Percentiles rank a stretch among this genome's conserved stretches.
Conservation (phyloP, 2,113 vertebrate species). For the Gobio gobio region DNA sequence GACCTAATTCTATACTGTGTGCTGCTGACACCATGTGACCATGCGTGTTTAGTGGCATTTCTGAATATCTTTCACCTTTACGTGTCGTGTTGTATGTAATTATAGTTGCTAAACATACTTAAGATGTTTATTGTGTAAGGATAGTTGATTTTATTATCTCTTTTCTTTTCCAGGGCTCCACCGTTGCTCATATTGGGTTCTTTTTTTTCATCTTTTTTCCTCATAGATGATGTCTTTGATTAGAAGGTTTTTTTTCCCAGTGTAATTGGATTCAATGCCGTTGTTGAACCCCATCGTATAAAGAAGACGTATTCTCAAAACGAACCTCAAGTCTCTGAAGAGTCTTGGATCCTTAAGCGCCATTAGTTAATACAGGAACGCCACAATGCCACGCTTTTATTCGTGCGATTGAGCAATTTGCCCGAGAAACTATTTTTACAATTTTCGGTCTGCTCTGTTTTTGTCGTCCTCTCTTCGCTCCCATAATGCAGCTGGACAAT, state of each 20-base stretch:
- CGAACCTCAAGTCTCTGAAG: constrained; percentile 69
- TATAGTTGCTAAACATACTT: constrained; percentile 15
- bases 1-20: neutral
- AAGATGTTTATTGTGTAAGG: constrained; percentile 13
- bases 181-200: constrained; percentile 52
- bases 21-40: neutral
- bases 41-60: neutral
- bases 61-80: constrained; percentile 5
- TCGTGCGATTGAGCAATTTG: constrained; percentile 77
- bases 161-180: constrained; percentile 16
- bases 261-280: constrained; percentile 55
- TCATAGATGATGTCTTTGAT: constrained; percentile 53
- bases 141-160: neutral
- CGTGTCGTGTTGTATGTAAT: neutral
- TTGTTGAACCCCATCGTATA: constrained; percentile 67
- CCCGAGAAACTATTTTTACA: constrained; percentile 85
- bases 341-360: constrained; percentile 55
- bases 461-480: constrained; percentile 67
- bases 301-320: constrained; percentile 72
- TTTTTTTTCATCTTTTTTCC: constrained; percentile 42
- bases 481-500: constrained; percentile 91
- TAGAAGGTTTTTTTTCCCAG: constrained; percentile 49
- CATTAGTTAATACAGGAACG: constrained; percentile 77
- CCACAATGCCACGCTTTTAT: constrained; percentile 76
- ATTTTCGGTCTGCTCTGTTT: constrained; percentile 77